Conservation (phyloP, 2,797 vertebrate genomes). For the Myotis planiceps region DNA sequence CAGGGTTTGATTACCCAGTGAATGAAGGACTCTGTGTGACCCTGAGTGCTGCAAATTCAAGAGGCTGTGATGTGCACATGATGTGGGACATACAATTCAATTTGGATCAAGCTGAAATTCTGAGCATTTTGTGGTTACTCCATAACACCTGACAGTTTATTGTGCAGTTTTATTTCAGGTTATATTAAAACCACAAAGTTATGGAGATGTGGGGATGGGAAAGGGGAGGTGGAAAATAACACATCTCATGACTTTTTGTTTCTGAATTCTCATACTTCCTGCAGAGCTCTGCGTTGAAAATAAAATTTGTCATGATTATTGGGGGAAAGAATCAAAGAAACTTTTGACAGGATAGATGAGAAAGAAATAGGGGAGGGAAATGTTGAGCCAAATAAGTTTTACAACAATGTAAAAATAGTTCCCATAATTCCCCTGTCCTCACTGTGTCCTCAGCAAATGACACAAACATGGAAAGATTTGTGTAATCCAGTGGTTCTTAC, state of each 20-base stretch:
- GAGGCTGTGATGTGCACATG: background rate
- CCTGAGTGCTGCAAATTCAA: background rate
- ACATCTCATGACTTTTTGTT: background rate
- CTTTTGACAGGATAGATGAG: slow-evolving; percentile 43
- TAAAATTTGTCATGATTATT: slow-evolving; percentile 47
- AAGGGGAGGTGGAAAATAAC: background rate
- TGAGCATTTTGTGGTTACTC: background rate
- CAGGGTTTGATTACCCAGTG: background rate
- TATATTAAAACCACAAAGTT: background rate
- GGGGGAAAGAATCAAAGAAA: slow-evolving; percentile 45
- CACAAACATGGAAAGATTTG: slow-evolving; percentile 74
- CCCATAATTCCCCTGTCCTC: slow-evolving; percentile 60
- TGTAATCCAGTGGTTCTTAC: slow-evolving; percentile 49
- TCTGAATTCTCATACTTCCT: slow-evolving; percentile 32
- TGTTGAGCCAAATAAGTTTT: slow-evolving; percentile 73
- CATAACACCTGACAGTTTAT: background rate
- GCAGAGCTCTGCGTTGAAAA: slow-evolving; percentile 33
- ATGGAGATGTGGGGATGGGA: background rate
- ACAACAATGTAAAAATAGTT: slow-evolving; percentile 73
- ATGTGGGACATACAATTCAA: background rate
- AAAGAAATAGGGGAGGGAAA: slow-evolving; percentile 53
- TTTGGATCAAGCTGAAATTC: background rate
- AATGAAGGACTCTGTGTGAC: background rate
- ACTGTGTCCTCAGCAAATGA: slow-evolving; percentile 70
- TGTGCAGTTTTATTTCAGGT: slow-evolving; percentile 47